phyloP scores from a whole-genome alignment of 2,888 invertebrate species.

The Miltochrista miniata region DNA sequence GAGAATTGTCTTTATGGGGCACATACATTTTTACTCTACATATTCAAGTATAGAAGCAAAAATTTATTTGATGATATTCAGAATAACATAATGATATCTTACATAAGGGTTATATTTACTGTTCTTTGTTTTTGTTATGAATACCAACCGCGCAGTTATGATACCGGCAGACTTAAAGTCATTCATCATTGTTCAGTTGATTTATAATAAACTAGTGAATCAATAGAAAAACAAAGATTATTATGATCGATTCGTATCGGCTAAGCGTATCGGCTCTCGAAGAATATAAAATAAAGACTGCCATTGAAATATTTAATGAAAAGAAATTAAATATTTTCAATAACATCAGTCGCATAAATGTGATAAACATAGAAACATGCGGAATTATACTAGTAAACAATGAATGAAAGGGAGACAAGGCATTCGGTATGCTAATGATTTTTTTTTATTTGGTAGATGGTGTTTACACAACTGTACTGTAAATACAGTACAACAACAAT shows the following conservation, averaged over 20 bases:
- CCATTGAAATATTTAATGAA: slow-evolving; percentile 2
- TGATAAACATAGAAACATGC: slow-evolving; percentile 19
- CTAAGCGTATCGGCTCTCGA: not conserved
- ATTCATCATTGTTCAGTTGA: slow-evolving; percentile 49
- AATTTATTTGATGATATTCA: too few species aligned
- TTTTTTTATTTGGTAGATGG: slow-evolving; percentile 22
- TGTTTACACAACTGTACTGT: slow-evolving; percentile 29
- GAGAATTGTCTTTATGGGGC: too few species aligned
- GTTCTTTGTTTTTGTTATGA: slow-evolving; percentile 49
- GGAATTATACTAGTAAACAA: slow-evolving; percentile 12
- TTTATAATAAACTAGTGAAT: slow-evolving; percentile 41
- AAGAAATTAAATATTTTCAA: not conserved
- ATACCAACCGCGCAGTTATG: slow-evolving; percentile 40
- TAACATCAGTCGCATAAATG: not conserved
- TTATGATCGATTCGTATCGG: slow-evolving; percentile 12
- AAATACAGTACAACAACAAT: slow-evolving; percentile 10
- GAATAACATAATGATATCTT: slow-evolving; percentile 10
- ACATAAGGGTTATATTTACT: slow-evolving; percentile 31
- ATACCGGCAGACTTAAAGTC: slow-evolving; percentile 37
- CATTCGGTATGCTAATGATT: slow-evolving; percentile 34
- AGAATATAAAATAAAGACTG: not conserved
- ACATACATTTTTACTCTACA: too few species aligned
- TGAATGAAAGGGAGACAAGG: slow-evolving; percentile 11
- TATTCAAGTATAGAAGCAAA: too few species aligned
- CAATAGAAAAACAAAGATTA: slow-evolving; percentile 40